phyloP scores from a whole-genome alignment of 1,140 invertebrate genomes.

The Danaus plexippus region DNA sequence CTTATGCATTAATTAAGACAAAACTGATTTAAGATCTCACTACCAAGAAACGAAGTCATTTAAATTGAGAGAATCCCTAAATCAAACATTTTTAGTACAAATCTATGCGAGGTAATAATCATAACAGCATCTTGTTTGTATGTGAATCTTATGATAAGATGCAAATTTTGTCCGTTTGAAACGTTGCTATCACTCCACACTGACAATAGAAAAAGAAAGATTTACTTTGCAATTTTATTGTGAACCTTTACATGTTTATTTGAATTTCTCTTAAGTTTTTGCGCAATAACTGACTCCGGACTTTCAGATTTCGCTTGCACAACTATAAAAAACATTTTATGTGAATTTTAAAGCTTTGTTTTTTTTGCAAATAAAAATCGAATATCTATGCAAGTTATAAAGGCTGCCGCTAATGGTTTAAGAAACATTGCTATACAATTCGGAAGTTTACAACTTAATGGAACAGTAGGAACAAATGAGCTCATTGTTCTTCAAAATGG shows the following conservation, averaged over 20 bases:
- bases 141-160: too few species aligned
- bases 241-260: slow-evolving; percentile 17
- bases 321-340: slow-evolving; percentile 29
- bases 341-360: slow-evolving; percentile 35
- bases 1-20: too few species aligned
- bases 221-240: background rate
- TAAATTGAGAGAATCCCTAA: too few species aligned
- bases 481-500: slow-evolving; percentile 52
- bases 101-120: too few species aligned
- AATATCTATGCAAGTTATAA: slow-evolving; percentile 19
- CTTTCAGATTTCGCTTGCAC: slow-evolving; percentile 24
- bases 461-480: slow-evolving; percentile 57
- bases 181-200: too few species aligned
- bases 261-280: slow-evolving; percentile 46
- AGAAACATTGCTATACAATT: slow-evolving; percentile 45
- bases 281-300: slow-evolving; percentile 51
- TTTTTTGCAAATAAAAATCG: slow-evolving; percentile 36
- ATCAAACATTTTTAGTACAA: too few species aligned
- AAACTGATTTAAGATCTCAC: too few species aligned
- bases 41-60: too few species aligned
- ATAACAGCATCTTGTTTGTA: too few species aligned
- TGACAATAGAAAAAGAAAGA: too few species aligned
- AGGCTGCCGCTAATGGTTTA: slow-evolving; percentile 43
- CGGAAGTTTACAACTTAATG: slow-evolving; percentile 51
- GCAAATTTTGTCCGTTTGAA: too few species aligned